Base-by-base conservation (phyloP, 2,113 vertebrate genomes). In the Barbus barbus region DNA sequence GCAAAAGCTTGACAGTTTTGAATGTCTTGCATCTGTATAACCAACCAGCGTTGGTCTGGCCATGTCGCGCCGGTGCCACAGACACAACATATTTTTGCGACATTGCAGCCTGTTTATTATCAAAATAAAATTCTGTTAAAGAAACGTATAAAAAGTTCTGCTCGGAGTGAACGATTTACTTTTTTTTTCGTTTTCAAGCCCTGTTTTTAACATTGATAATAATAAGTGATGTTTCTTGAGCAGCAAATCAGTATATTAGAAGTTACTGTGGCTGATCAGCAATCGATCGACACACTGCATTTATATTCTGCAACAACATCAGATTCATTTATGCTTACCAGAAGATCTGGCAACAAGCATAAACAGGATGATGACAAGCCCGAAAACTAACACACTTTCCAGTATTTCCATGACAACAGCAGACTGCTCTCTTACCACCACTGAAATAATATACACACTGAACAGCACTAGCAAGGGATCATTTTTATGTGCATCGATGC, bases 331-430 rank as follows among this genome's bases (percentile, higher is more conserved):
- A 75, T 75, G 26, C 73, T 48, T 53, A 75, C 8, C 73, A 51
- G 41, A 48, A 51, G 46, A 75, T 75, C 26, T 75, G 73, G 46
- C 13, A 48, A 75, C 73, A 51, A 75, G 73, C 46, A 51, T 51
- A 75, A 75, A 46, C 41, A 51, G 46, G 41, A 46, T 75, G 73
- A 75, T 51, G 73, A 75, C 46, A 75, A 69, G 65, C 65, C 65
- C 31, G 8, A 69, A 75, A 75, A 28, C 73, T 75, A 75, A 75
- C 41, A 26, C 44, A 75, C 44, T 51, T 75, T 8, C 44, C 44
- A 26, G 58, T 46, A 79, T 63, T 63, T 61, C 77, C 56, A 78
- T 61, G 77, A 78, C 56, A 78, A 78, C 78, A 46, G 58, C 51
- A 58, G 28, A 78, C 76, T 80, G 78, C 60, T 80, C 60, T 80